Evolutionary conservation across 2,888 invertebrate genomes (phyloP).

Genomic region (Drosophila ustulata): DNA sequence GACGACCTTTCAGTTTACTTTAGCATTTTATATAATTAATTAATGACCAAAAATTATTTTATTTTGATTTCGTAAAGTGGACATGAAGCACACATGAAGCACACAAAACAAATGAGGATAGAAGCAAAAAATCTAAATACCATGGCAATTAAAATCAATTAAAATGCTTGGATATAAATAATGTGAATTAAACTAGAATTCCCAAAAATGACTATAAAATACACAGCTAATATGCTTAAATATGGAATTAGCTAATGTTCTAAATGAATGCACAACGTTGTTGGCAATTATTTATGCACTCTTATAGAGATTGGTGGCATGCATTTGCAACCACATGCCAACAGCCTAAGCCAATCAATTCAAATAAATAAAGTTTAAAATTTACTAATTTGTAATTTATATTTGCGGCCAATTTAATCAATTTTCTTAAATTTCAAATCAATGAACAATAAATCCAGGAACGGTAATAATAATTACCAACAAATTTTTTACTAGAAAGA

Average conservation of each 20-base stretch:
- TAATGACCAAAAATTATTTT: constrained; percentile 52
- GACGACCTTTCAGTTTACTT: constrained; percentile 8
- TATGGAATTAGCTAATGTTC: constrained; percentile 62
- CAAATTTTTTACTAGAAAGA: too few species aligned
- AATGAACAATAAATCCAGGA: not conserved
- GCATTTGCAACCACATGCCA: constrained; percentile 19
- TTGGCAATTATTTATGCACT: constrained; percentile 33
- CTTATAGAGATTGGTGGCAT: constrained; percentile 51
- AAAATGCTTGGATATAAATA: constrained; percentile 49
- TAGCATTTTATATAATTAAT: constrained; percentile 34
- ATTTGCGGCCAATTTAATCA: constrained; percentile 22
- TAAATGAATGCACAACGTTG: constrained; percentile 49
- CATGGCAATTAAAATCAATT: constrained; percentile 57
- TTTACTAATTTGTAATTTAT: constrained; percentile 67
- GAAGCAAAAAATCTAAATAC: constrained; percentile 1
- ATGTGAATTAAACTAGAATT: constrained; percentile 29
- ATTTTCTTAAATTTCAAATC: not conserved
- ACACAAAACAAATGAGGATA: constrained; percentile 28
- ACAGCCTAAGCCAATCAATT: constrained; percentile 19
- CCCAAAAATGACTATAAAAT: constrained; percentile 13
- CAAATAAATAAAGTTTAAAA: constrained; percentile 45
- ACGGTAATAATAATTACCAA: too few species aligned
- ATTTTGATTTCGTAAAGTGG: constrained; percentile 52
- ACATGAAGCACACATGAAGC: constrained; percentile 26
- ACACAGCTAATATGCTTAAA: constrained; percentile 52